These are phyloP conservation scores for Mormyrus proboscirostris DNA, from an alignment of 2,797 vertebrate species.

Conservation along the genomic window DNA sequence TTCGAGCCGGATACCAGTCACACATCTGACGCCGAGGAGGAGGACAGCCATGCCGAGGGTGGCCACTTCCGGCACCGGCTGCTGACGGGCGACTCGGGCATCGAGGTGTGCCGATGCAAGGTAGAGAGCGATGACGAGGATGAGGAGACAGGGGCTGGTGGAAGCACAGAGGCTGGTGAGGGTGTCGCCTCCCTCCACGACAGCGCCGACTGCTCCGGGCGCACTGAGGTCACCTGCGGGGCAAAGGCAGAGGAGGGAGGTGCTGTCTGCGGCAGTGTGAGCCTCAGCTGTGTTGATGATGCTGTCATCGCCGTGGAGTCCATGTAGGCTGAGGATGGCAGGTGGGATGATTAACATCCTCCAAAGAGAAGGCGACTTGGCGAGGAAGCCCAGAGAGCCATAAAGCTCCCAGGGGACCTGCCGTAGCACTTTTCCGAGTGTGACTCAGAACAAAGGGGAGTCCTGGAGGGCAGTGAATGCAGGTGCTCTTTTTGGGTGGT, in stretches of 20 bases:
- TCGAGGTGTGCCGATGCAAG: slow-evolving; percentile 76
- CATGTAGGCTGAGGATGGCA: slow-evolving; percentile 40
- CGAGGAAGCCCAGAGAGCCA: too few species aligned
- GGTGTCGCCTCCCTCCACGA: slow-evolving; percentile 53
- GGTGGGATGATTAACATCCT: neutral
- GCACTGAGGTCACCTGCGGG: slow-evolving; percentile 40
- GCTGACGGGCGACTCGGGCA: slow-evolving; percentile 84
- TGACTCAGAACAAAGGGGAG: neutral
- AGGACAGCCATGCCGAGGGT: slow-evolving; percentile 61
- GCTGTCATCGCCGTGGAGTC: slow-evolving; percentile 57
- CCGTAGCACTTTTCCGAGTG: neutral
- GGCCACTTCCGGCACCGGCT: slow-evolving; percentile 72
- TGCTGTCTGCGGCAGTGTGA: slow-evolving; percentile 43
- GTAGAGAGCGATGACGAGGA: slow-evolving; percentile 62
- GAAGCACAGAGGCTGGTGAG: slow-evolving; percentile 24
- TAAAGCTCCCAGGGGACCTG: neutral
- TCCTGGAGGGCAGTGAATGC: neutral
- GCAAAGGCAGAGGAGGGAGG: slow-evolving; percentile 32
- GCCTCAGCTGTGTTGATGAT: slow-evolving; percentile 39
- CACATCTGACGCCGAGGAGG: slow-evolving; percentile 51
- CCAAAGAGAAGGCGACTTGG: neutral
- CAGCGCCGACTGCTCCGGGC: slow-evolving; percentile 58
- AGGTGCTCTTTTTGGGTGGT: neutral
- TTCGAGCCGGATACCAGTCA: slow-evolving; percentile 54
- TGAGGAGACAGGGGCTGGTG: slow-evolving; percentile 51